Base-by-base conservation (phyloP, 1,140 invertebrate genomes). In the Drosophila orena region DNA sequence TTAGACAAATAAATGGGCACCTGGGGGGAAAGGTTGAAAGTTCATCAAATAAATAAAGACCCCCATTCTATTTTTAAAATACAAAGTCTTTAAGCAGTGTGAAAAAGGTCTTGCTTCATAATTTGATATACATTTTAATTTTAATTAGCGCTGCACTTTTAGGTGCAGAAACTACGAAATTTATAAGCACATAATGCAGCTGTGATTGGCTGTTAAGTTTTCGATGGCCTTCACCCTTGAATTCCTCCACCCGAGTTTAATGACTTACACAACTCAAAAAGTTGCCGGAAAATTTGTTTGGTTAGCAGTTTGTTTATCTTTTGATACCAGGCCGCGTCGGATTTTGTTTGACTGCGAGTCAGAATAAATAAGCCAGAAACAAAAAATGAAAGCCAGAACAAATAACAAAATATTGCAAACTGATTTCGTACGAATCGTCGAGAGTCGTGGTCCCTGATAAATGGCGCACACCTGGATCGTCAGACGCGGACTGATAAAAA, bases 401-500 rank as follows among this genome's bases (percentile, higher is more conserved):
- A 34, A 27, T 43, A 49, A 35, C 24, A 22, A 57, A 53, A 75
- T 35, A 57, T 20, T 12, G 14, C 35, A 12, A 38, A 12, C 52
- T 52, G 70, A 53, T 68, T 69, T 55, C 38, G 27, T 65, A 43
- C 49, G 40, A 65, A 42, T 34, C 2, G 70, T 5, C 38, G 38
- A 22, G 17, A 43, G 59, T 14, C 6, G 37, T 10, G 22, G 11
- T 42, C 17, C 14, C 66, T 79, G 70, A 86, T 86, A 88, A 79
- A 89, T 84, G 59, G 55, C 65, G 42, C 65, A 76, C 79, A 89
- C 79, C 76, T 88, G 84, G 75, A 34, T 24, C 30, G 24, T 24
- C 49, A 20, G 50, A 11, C 46, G 30, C 6, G 42, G 12, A 15
- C 75, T 84, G 85, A 84, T 89, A 79, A 79, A 55, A 44, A 53